phyloP scores from a whole-genome alignment of 2,113 vertebrate genomes.

The Xyliphius kryptos region DNA sequence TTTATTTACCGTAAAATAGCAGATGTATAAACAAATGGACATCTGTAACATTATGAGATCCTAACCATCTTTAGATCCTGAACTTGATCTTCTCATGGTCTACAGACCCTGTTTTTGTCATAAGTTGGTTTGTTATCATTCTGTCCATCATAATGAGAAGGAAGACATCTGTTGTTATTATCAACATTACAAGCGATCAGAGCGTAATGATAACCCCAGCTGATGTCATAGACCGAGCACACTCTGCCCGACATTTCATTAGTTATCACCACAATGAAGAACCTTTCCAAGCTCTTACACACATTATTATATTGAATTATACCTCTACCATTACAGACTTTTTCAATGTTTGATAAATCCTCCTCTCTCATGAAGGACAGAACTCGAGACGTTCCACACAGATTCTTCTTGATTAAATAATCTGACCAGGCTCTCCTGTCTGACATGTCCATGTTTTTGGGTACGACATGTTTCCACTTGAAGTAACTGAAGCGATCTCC shows the following conservation, averaged over 20 bases:
- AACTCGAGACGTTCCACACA: background rate
- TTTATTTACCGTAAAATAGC: no score
- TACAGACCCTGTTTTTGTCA: background rate
- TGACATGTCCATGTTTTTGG: background rate
- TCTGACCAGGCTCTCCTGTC: background rate
- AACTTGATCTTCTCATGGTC: no score
- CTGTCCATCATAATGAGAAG: background rate
- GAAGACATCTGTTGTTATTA: background rate
- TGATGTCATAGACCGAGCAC: no score
- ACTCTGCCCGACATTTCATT: background rate
- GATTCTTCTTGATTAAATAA: background rate
- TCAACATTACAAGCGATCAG: background rate
- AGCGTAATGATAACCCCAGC: no score
- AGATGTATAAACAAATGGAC: no score
- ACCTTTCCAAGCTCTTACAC: background rate
- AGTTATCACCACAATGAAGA: background rate
- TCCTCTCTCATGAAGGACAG: background rate
- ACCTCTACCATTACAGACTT: background rate
- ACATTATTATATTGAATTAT: background rate
- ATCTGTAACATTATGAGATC: no score
- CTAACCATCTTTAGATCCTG: no score
- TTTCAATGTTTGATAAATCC: background rate
- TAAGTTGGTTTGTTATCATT: background rate
- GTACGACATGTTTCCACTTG: background rate
- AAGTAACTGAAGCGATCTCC: background rate